Evolutionary conservation across 2,888 invertebrate genomes (phyloP).

Genomic region (Leucophora obtusa): DNA sequence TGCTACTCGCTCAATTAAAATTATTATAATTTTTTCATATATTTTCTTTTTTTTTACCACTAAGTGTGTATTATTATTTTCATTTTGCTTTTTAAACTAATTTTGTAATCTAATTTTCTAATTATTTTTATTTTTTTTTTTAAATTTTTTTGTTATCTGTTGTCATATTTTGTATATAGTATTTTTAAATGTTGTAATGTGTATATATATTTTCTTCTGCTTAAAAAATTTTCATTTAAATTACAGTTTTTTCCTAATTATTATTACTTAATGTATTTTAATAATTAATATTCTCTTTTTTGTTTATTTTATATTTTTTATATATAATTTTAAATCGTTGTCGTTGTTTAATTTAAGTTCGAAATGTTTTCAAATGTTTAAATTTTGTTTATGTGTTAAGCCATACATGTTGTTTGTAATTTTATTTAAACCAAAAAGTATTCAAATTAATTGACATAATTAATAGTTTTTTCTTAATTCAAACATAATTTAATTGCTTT

Average conservation of each 20-base stretch:
- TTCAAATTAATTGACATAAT: constrained; percentile 63
- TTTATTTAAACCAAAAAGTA: constrained; percentile 56
- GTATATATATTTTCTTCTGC: constrained; percentile 67
- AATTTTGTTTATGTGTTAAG: constrained; percentile 25
- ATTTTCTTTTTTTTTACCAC: constrained; percentile 1
- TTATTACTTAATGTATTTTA: constrained; percentile 29
- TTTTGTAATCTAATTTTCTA: constrained; percentile 37
- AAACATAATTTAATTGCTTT: constrained; percentile 43
- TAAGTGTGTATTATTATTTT: not conserved
- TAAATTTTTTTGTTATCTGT: constrained; percentile 41
- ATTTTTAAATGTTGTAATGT: constrained; percentile 33
- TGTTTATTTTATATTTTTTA: constrained; percentile 2
- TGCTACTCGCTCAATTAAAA: constrained; percentile 71
- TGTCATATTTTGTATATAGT: constrained; percentile 48
- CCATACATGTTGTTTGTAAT: constrained; percentile 34
- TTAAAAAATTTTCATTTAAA: constrained; percentile 51
- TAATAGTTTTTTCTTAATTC: constrained; percentile 36
- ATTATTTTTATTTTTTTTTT: constrained; percentile 48
- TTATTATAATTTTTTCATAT: not conserved
- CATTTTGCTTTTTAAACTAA: constrained; percentile 30
- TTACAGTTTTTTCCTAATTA: constrained; percentile 34
- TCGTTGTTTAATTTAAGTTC: constrained; percentile 72
- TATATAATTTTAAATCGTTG: constrained; percentile 57
- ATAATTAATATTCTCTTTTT: constrained; percentile 20
- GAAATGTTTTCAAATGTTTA: constrained; percentile 71